Conservation (phyloP, 2,888 invertebrate species). For the Stratiomys singularior region DNA sequence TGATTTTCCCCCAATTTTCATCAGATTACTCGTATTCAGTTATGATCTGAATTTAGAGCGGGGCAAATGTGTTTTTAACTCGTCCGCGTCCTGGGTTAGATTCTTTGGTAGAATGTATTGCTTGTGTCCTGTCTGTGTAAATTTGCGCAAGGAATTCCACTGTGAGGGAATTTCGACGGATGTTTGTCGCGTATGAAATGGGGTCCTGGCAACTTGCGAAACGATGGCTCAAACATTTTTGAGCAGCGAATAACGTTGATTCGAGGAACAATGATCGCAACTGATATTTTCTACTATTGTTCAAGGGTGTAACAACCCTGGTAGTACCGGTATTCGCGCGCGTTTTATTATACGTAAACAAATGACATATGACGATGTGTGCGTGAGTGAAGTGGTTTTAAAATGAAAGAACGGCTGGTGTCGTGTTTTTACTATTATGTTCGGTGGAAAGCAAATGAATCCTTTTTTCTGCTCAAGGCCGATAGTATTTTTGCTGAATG, state of each 20-base stretch:
- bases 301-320: not conserved
- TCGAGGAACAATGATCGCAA: not conserved
- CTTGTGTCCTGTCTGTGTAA: not conserved
- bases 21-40: constrained; percentile 41
- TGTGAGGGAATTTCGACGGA: not conserved
- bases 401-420: not conserved
- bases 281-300: not conserved
- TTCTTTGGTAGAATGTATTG: not conserved
- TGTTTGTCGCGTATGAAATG: not conserved
- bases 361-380: constrained; percentile 9
- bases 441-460: not conserved
- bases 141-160: not conserved
- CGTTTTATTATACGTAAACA: constrained; percentile 20
- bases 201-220: not conserved
- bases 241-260: not conserved
- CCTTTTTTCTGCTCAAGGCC: not conserved
- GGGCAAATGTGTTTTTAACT: constrained; percentile 44
- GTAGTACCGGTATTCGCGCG: constrained; percentile 35
- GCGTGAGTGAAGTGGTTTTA: constrained; percentile 7
- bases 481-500: not conserved
- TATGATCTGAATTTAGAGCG: constrained; percentile 45
- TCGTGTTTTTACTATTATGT: not conserved
- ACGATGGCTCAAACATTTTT: not conserved
- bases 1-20: constrained; percentile 38
- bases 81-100: constrained; percentile 33